Evolutionary conservation across 1,140 invertebrate genomes (phyloP).

Genomic region (Tetragonula clypearis): DNA sequence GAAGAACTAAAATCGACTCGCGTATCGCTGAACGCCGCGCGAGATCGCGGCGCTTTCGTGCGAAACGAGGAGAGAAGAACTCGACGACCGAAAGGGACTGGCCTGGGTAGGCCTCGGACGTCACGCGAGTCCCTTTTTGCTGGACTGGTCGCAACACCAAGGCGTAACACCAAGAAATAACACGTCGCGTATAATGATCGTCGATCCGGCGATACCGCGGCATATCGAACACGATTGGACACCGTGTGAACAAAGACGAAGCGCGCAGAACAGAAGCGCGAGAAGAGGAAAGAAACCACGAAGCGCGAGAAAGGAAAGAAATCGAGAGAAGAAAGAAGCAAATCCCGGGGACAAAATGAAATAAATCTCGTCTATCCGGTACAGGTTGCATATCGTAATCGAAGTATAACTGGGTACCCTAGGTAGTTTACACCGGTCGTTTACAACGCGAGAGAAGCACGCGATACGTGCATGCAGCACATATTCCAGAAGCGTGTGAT

Average conservation of each 20-base stretch:
- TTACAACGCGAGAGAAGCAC: constrained; percentile 5
- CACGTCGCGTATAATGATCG: constrained; percentile 55
- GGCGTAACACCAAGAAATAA: constrained; percentile 55
- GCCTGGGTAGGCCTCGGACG: constrained; percentile 56
- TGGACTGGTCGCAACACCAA: constrained; percentile 20
- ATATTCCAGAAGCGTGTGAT: constrained; percentile 54
- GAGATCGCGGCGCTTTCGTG: neutral
- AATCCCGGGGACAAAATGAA: neutral
- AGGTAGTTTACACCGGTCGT: neutral
- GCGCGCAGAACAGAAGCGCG: neutral
- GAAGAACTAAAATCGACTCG: neutral
- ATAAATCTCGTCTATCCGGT: constrained; percentile 15
- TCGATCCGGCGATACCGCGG: constrained; percentile 53
- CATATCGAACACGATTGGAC: constrained; percentile 15
- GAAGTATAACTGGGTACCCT: constrained; percentile 17
- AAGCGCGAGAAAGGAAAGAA: neutral
- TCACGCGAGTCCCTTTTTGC: constrained; percentile 61
- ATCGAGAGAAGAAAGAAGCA: neutral
- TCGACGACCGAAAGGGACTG: neutral
- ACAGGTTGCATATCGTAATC: constrained; percentile 57
- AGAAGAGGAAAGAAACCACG: neutral
- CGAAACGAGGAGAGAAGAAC: neutral
- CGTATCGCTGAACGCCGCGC: neutral
- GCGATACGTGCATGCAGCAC: neutral
- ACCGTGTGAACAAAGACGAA: neutral